Evolutionary conservation across 2,113 vertebrate species (phyloP).

Genomic region (Antechinus flavipes): DNA sequence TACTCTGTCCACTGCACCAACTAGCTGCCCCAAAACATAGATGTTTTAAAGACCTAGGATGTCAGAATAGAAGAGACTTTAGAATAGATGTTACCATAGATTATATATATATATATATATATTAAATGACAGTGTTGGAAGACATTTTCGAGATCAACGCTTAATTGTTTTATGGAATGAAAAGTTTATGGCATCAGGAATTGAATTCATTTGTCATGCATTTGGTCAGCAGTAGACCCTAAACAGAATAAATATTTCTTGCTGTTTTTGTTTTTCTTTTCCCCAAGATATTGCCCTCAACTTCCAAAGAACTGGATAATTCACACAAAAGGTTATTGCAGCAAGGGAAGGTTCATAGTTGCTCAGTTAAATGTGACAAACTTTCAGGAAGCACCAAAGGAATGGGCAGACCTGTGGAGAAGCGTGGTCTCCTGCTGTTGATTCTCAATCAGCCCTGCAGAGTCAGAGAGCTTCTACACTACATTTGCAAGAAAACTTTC

Average conservation of each 20-base stretch:
- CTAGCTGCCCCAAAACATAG: not conserved
- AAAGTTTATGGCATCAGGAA: not conserved
- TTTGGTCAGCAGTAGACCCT: not conserved
- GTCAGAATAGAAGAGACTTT: not conserved
- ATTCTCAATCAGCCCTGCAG: not conserved
- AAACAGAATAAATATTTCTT: not conserved
- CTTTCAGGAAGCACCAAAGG: constrained; percentile 1
- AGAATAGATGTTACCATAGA: not conserved
- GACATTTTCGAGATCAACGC: not conserved
- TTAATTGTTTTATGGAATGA: not conserved
- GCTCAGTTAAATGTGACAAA: not conserved
- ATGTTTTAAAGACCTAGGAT: not conserved
- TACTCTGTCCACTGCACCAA: too few species aligned
- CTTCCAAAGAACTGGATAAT: not conserved
- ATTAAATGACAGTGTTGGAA: not conserved
- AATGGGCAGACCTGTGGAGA: not conserved
- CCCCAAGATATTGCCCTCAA: not conserved
- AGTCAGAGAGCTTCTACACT: not conserved
- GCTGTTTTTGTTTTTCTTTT: not conserved
- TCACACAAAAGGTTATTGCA: not conserved
- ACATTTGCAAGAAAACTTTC: constrained; percentile 14
- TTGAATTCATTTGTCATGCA: not conserved
- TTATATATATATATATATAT: not conserved
- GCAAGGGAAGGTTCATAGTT: not conserved
- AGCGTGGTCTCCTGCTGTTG: not conserved